A percentile compares a stretch with the other conserved stretches of the same genome.
phyloP scores from a whole-genome alignment of 1,140 invertebrate species.

The Propsilocerus akamusi region DNA sequence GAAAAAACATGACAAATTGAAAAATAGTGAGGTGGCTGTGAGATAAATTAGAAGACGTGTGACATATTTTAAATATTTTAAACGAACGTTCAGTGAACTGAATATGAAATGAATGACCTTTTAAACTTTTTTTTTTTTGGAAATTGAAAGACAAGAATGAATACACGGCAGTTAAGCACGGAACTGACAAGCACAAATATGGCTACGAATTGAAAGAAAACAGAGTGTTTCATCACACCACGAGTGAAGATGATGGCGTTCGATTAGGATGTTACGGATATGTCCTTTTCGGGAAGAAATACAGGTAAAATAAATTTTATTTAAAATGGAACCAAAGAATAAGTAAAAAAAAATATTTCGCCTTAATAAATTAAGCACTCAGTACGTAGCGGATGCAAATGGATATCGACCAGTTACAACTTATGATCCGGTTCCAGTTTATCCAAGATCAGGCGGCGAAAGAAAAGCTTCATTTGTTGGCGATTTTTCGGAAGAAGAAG shows the following conservation, averaged over 20 bases:
- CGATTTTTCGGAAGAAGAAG: neutral
- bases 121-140: too few relatives aligned
- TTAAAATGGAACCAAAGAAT: too few relatives aligned
- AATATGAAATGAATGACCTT: too few relatives aligned
- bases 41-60: too few relatives aligned
- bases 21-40: too few relatives aligned
- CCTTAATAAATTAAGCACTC: too few relatives aligned
- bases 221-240: neutral
- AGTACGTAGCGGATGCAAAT: neutral
- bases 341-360: too few relatives aligned
- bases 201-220: neutral
- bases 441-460: neutral
- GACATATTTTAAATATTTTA: too few relatives aligned
- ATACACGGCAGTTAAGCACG: neutral
- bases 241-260: neutral
- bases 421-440: neutral
- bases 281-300: neutral
- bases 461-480: neutral
- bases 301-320: too few relatives aligned
- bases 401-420: neutral
- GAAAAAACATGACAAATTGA: too few relatives aligned
- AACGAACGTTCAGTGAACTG: too few relatives aligned
- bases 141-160: neutral
- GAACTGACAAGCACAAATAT: neutral
- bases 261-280: neutral